Evolutionary conservation across 2,113 vertebrate species (phyloP), one percentile per base, ranked within the genome.

Genomic region (Indicator maculatus): DNA sequence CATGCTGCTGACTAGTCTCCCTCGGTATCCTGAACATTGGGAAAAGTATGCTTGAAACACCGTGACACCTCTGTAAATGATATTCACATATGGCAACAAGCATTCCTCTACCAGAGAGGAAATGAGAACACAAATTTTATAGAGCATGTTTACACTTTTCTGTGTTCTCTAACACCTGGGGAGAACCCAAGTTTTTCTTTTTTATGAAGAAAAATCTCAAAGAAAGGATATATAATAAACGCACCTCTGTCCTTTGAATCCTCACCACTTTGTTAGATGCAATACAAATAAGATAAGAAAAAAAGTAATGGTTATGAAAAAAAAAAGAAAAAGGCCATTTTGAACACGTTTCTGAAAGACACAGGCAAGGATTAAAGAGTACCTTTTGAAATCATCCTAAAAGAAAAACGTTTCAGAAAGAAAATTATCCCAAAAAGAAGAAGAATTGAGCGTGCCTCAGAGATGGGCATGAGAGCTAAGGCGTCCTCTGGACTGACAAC

Each of bases 121-220:
- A 96, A 96, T 88, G 78, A 96, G 75, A 95, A 94, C 47, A 81
- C 67, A 91, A 79, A 58, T 87, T 93, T 93, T 93, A 93, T 30
- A 64, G 79, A 81, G 65, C 76, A 83, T 88, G 84, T 92, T 96
- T 95, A 96, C 84, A 70, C 64, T 77, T 87, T n/a, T 77, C 72
- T 45, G 56, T 80, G 60, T 56, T 88, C 64, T 20, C 5, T 86
- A 83, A 87, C 75, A 95, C 69, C 72, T 88, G 84, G 52, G 66
- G 75, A 93, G 89, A 70, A 6, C 14, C 1, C 11, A 59, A 10
- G 7, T 55, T 74, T 88, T 90, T 50, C 8, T 65, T 88, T 88
- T 47, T 74, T 56, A 33, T 8, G 66, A 31, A 83, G 67, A 71
- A 84, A 88, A 90, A 88, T 6, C 52, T 77, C 52, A 47, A 44